Percentiles rank a stretch among this genome's conserved stretches.
Conservation (phyloP, 2,113 vertebrate genomes). For the Benitochromis conjunctus region DNA sequence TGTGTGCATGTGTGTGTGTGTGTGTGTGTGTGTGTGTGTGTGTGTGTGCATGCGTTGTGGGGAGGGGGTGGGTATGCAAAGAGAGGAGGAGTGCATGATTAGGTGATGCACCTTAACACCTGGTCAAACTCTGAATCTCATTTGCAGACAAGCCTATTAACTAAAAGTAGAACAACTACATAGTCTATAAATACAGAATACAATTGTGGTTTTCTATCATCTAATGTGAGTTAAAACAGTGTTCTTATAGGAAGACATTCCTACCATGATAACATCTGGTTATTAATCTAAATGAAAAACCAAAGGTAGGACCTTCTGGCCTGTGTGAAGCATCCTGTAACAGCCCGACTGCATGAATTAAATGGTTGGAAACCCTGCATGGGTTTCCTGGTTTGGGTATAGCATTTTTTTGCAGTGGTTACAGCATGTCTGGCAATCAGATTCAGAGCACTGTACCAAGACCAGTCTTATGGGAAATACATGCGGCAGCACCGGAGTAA, state of each 20-base stretch:
- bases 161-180: not conserved
- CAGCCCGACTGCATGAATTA: not conserved
- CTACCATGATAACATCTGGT: not conserved
- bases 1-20: not conserved
- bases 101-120: slow-evolving; percentile 57
- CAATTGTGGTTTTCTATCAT: not conserved
- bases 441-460: slow-evolving; percentile 70
- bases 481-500: slow-evolving; percentile 60
- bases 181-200: not conserved
- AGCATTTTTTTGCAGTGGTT: not conserved
- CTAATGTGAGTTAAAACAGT: not conserved
- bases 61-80: slow-evolving; percentile 56
- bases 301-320: not conserved
- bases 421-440: slow-evolving; percentile 64
- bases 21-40: not conserved
- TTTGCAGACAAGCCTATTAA: slow-evolving; percentile 58
- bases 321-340: not conserved
- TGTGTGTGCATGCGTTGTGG: slow-evolving; percentile 37
- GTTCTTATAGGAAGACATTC: not conserved
- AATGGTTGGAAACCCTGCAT: not conserved
- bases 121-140: slow-evolving; percentile 72
- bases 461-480: slow-evolving; percentile 51
- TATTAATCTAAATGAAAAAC: not conserved
- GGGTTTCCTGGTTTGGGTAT: not conserved
- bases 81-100: slow-evolving; percentile 67